Percentiles rank a stretch among this genome's conserved stretches.
Conservation (phyloP, 2,797 vertebrate species). For the Poeciliopsis gracilis region DNA sequence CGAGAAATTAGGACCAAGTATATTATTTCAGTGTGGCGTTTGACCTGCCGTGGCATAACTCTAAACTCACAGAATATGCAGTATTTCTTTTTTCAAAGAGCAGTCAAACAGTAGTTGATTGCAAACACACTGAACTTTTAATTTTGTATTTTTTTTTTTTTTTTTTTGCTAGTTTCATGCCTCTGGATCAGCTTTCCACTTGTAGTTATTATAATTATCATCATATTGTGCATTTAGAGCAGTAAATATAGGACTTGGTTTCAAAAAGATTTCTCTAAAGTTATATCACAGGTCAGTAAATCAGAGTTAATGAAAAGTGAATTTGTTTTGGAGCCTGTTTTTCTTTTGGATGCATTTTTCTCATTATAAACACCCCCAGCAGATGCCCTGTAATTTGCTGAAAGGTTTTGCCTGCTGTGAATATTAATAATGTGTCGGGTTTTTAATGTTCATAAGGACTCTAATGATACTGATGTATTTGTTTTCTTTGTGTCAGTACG, state of each 20-base stretch:
- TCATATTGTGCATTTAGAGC: background rate
- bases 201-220: background rate
- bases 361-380: background rate
- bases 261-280: background rate
- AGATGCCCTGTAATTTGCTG: background rate
- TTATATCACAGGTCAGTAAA: background rate
- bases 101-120: no score
- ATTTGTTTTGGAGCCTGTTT: background rate
- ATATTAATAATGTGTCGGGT: background rate
- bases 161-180: no score
- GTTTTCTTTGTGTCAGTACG: constrained; percentile 82
- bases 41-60: constrained; percentile 19
- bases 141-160: no score
- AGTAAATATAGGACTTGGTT: background rate
- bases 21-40: constrained; percentile 25
- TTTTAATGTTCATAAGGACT: background rate
- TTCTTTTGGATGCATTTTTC: background rate
- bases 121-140: no score
- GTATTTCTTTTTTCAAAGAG: no score
- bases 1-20: background rate
- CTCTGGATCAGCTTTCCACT: no score
- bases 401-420: background rate
- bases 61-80: constrained; percentile 1
- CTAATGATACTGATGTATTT: constrained; percentile 8
- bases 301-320: background rate